Conservation (phyloP, 2,888 invertebrate species). For the Frankliniella intonsa region DNA sequence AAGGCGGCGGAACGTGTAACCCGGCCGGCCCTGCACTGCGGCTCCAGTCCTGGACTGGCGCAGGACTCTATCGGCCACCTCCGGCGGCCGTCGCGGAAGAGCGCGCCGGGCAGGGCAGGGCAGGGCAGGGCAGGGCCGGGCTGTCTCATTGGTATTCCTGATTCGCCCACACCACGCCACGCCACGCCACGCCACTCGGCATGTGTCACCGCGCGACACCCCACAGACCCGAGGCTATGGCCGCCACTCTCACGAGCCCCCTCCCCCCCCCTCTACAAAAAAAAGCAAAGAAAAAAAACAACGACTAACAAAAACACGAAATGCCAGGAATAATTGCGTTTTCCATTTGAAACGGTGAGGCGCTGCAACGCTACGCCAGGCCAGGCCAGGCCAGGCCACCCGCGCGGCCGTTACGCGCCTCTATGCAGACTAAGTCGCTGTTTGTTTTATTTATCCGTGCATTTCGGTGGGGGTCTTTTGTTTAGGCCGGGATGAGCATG, state of each 20-base stretch:
- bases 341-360: conserved; percentile 1
- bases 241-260: not conserved
- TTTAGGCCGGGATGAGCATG: not conserved
- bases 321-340: conserved; percentile 1
- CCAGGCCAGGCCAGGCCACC: too few species aligned
- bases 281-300: not conserved
- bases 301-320: not conserved
- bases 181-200: not conserved
- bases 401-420: not conserved
- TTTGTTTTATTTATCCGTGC: not conserved
- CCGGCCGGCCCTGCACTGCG: too few species aligned
- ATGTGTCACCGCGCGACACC: not conserved
- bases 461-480: not conserved
- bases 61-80: too few species aligned
- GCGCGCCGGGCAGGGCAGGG: not conserved
- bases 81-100: too few species aligned
- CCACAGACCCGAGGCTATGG: not conserved
- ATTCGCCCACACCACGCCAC: not conserved
- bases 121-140: not conserved
- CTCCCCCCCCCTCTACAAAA: too few species aligned
- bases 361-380: too few species aligned
- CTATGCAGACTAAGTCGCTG: not conserved
- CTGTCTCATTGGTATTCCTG: conserved; percentile 5
- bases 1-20: too few species aligned
- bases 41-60: too few species aligned